Percentiles rank a stretch among this genome's conserved stretches.
Conservation (phyloP, 2,797 vertebrate genomes). For the Onychomys leucogaster region DNA sequence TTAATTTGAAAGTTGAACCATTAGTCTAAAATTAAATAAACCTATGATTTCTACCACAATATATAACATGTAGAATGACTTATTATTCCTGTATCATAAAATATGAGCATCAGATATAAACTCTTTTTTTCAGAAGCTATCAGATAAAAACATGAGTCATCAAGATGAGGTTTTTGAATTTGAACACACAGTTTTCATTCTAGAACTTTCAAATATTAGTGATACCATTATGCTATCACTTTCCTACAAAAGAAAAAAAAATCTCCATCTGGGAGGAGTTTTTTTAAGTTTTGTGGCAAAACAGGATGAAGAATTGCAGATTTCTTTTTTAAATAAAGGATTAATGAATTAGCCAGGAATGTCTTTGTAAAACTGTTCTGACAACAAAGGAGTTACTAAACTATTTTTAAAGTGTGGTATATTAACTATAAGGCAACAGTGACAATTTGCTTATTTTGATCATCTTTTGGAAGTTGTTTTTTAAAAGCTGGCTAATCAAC, state of each 20-base stretch:
- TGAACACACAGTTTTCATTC: conserved; percentile 26
- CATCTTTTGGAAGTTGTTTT: not conserved
- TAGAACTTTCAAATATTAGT: conserved; percentile 29
- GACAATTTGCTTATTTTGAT: conserved; percentile 9
- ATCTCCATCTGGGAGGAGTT: not conserved
- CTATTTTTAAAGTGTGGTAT: not conserved
- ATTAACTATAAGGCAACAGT: not conserved
- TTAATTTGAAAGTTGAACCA: conserved; percentile 41
- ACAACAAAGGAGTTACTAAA: conserved; percentile 36
- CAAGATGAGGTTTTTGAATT: not conserved
- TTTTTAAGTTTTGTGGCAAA: conserved; percentile 51
- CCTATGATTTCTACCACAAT: not conserved
- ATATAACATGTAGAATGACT: conserved; percentile 2
- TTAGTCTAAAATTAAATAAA: conserved; percentile 36
- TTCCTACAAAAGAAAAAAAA: not conserved
- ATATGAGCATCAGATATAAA: not conserved
- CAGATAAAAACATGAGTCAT: not conserved
- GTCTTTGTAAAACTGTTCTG: conserved; percentile 25
- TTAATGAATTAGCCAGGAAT: conserved; percentile 7
- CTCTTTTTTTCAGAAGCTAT: not conserved
- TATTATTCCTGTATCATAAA: not conserved
- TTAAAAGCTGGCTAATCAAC: conserved; percentile 3
- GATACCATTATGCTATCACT: not conserved
- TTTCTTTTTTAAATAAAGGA: not conserved
- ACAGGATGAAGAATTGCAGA: not conserved